Conservation (phyloP, 2,113 vertebrate genomes). For the Potamarius usumacintae region DNA sequence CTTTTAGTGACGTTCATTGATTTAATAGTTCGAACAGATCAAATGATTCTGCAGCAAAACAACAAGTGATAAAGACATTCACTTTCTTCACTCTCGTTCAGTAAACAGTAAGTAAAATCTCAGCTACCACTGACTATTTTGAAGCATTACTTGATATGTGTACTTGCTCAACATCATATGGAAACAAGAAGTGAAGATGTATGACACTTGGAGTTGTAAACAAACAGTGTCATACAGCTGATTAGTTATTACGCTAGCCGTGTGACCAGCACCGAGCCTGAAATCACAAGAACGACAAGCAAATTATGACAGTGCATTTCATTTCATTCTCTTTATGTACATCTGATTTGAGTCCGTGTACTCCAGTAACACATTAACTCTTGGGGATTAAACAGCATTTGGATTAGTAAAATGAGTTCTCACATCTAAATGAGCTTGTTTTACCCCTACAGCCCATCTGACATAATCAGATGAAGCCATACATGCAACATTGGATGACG, state of each 20-base stretch:
- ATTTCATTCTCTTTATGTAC: not conserved
- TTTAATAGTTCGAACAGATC: not conserved
- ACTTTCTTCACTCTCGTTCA: not conserved
- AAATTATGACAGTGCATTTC: constrained; percentile 7
- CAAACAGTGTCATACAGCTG: not conserved
- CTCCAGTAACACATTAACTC: not conserved
- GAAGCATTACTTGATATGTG: not conserved
- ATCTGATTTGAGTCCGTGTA: too few relatives aligned
- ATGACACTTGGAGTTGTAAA: constrained; percentile 11
- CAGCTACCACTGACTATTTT: not conserved
- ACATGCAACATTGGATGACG: not conserved
- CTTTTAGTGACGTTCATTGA: not conserved
- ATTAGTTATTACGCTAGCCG: not conserved
- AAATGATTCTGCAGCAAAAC: not conserved
- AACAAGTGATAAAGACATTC: not conserved
- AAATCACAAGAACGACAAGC: not conserved
- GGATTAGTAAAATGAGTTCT: not conserved
- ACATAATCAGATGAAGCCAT: not conserved
- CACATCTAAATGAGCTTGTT: not conserved
- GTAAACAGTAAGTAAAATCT: not conserved
- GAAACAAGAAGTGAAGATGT: not conserved
- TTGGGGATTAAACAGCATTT: not conserved
- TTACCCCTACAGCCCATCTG: not conserved
- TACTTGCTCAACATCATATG: constrained; percentile 8
- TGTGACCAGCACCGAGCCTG: not conserved